Conservation (phyloP, 2,797 vertebrate genomes). For the Neoniphon sammara region DNA sequence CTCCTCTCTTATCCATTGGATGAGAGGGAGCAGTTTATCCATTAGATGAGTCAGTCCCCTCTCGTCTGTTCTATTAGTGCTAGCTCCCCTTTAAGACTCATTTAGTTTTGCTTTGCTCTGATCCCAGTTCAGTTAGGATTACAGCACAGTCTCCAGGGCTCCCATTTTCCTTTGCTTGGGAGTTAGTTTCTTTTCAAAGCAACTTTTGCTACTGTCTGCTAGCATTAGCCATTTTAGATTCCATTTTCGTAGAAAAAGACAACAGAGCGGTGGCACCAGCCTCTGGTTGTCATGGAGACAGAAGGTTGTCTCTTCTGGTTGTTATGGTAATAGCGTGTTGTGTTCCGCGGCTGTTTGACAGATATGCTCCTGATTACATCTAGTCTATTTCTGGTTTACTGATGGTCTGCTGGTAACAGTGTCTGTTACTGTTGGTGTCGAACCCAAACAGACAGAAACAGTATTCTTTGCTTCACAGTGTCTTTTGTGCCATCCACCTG, state of each 20-base stretch:
- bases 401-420: constrained; percentile 57
- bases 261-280: constrained; percentile 39
- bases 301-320: constrained; percentile 42
- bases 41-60: constrained; percentile 67
- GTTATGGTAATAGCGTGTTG: constrained; percentile 16
- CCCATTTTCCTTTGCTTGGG: constrained; percentile 58
- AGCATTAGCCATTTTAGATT: constrained; percentile 59
- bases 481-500: constrained; percentile 52
- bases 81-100: constrained; percentile 54
- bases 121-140: constrained; percentile 77
- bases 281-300: constrained; percentile 51
- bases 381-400: constrained; percentile 28
- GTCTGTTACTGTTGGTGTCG: constrained; percentile 49
- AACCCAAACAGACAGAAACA: constrained; percentile 32
- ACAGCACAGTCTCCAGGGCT: constrained; percentile 64
- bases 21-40: constrained; percentile 64
- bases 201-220: constrained; percentile 65
- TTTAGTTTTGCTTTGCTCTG: constrained; percentile 68
- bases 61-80: constrained; percentile 66
- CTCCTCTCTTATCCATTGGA: constrained; percentile 56
- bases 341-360: constrained; percentile 43
- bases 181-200: constrained; percentile 67
- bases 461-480: constrained; percentile 64
- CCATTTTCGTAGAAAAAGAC: constrained; percentile 56
- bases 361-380: constrained; percentile 41